Conservation (phyloP, 2,888 invertebrate species). For the Autographa pulchrina region DNA sequence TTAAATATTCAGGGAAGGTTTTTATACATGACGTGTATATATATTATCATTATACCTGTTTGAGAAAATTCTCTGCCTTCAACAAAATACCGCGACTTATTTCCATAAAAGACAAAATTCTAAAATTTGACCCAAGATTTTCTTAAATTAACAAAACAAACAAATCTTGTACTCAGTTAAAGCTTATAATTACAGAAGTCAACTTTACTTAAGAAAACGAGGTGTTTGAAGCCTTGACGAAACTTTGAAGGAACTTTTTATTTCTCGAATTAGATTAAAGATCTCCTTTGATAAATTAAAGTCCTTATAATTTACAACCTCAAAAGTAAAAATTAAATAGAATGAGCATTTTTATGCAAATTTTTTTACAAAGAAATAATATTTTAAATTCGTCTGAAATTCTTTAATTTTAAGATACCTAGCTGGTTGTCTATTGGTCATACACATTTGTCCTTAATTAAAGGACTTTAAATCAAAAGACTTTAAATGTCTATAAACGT, state of each 20-base stretch:
- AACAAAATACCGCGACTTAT: not conserved
- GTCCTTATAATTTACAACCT: constrained; percentile 22
- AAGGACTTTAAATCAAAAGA: too few species aligned
- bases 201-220: not conserved
- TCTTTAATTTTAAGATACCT: not conserved
- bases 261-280: constrained; percentile 37
- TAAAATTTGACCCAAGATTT: not conserved
- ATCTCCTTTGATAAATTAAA: constrained; percentile 45
- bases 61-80: too few species aligned
- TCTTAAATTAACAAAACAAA: not conserved
- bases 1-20: too few species aligned
- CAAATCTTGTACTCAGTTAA: not conserved
- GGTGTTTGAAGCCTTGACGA: constrained; percentile 9
- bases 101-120: not conserved
- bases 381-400: not conserved
- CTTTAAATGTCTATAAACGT: not conserved
- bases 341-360: constrained; percentile 9
- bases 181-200: constrained; percentile 1
- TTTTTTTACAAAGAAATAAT: not conserved
- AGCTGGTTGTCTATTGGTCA: not conserved
- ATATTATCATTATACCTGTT: too few species aligned
- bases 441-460: too few species aligned
- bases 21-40: too few species aligned
- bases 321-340: constrained; percentile 21
- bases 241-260: constrained; percentile 5